Conservation (phyloP, 2,797 vertebrate genomes). For the Anguilla anguilla region DNA sequence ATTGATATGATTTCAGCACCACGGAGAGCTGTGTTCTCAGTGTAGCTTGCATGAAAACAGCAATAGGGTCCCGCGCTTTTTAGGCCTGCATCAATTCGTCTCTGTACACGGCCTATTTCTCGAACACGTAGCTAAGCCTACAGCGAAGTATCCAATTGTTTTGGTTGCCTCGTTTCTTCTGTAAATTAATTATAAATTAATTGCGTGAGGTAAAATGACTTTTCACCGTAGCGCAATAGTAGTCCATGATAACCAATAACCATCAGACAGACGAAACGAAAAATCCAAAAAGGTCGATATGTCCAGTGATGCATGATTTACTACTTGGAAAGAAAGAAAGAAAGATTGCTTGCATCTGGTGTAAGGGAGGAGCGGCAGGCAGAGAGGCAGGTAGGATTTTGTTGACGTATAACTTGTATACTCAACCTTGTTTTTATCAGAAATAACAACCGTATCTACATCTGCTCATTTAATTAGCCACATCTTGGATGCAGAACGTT, state of each 20-base stretch:
- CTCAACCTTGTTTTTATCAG: constrained; percentile 67
- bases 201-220: not conserved
- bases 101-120: not conserved
- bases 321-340: not conserved
- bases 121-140: not conserved
- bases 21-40: not conserved
- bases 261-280: not conserved
- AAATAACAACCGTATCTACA: constrained; percentile 58
- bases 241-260: not conserved
- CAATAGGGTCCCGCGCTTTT: not conserved
- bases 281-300: not conserved
- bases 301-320: not conserved
- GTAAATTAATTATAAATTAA: not conserved
- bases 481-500: constrained; percentile 65
- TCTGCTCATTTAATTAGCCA: constrained; percentile 65
- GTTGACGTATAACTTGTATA: constrained; percentile 58
- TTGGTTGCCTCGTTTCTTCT: not conserved
- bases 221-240: not conserved
- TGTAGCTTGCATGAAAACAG: not conserved
- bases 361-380: constrained; percentile 50
- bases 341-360: constrained; percentile 16
- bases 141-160: not conserved
- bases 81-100: not conserved
- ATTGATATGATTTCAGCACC: constrained; percentile 24
- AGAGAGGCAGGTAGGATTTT: constrained; percentile 50